These are phyloP conservation scores for Drosophila eohydei DNA, from an alignment of 2,888 invertebrate species.

Conservation along the genomic window DNA sequence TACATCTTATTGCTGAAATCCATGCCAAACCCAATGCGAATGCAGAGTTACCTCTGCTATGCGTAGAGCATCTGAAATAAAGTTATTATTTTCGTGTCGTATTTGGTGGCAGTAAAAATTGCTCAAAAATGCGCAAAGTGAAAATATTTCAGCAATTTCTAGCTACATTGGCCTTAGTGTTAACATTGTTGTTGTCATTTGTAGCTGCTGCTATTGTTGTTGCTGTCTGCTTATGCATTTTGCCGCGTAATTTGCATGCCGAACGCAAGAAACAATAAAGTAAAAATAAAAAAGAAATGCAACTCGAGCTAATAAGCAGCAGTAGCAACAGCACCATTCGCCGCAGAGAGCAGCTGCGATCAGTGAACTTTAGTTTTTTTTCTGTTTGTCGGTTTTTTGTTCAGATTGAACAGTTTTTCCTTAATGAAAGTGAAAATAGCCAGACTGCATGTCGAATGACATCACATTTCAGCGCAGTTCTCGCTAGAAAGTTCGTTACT, in stretches of 20 bases:
- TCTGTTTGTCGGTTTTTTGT: background rate
- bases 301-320: slow-evolving; percentile 62
- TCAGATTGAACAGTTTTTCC: slow-evolving; percentile 28
- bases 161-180: slow-evolving; percentile 43
- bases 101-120: slow-evolving; percentile 45
- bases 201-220: slow-evolving; percentile 22
- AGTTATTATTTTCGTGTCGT: slow-evolving; percentile 61
- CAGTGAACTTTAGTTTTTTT: slow-evolving; percentile 64
- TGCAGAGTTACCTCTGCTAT: background rate
- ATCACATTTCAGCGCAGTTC: slow-evolving; percentile 41
- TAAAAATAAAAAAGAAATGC: slow-evolving; percentile 68
- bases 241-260: slow-evolving; percentile 70
- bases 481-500: slow-evolving; percentile 22
- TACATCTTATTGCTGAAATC: no score
- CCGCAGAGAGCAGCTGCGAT: slow-evolving; percentile 46
- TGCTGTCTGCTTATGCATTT: slow-evolving; percentile 31
- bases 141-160: slow-evolving; percentile 68
- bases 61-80: slow-evolving; percentile 45
- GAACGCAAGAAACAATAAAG: slow-evolving; percentile 66
- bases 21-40: background rate
- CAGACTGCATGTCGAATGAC: slow-evolving; percentile 19
- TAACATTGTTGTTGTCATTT: slow-evolving; percentile 21
- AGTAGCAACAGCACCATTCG: slow-evolving; percentile 27
- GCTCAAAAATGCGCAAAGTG: slow-evolving; percentile 59
- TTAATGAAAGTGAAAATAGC: slow-evolving; percentile 65